Evolutionary conservation across 1,140 invertebrate genomes (phyloP).

Genomic region (Drosophila pectinifera): DNA sequence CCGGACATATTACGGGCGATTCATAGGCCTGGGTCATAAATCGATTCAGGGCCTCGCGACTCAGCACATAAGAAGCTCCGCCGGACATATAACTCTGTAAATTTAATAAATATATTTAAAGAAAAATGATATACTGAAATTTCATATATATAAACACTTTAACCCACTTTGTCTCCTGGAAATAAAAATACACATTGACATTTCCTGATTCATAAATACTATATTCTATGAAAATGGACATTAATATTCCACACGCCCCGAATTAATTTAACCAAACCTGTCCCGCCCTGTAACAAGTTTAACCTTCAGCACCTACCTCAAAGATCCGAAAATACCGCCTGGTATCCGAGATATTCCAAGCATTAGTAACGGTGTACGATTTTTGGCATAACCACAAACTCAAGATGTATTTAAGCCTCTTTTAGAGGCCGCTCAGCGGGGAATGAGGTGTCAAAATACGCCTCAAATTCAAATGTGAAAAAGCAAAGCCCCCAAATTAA

Average conservation of each 20-base stretch:
- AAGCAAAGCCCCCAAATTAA: constrained; percentile 29
- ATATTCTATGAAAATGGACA: constrained; percentile 2
- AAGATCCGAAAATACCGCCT: constrained; percentile 21
- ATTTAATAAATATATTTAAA: background rate
- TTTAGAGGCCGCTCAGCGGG: constrained; percentile 40
- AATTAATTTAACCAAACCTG: constrained; percentile 19
- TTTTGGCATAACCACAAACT: constrained; percentile 44
- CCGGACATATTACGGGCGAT: constrained; percentile 89
- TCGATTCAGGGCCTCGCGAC: constrained; percentile 89
- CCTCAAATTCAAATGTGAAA: constrained; percentile 38
- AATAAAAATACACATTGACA: background rate
- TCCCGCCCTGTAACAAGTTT: constrained; percentile 1
- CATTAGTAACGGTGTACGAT: constrained; percentile 45
- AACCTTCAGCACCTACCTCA: constrained; percentile 27
- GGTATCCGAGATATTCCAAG: background rate
- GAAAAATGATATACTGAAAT: too few relatives aligned
- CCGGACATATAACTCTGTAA: constrained; percentile 97
- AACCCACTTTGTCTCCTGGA: too few relatives aligned
- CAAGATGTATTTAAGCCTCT: constrained; percentile 36
- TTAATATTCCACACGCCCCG: constrained; percentile 27
- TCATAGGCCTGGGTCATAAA: constrained; percentile 91
- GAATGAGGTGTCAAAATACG: constrained; percentile 59
- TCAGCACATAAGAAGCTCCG: constrained; percentile 96
- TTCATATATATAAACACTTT: too few relatives aligned
- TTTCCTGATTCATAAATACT: too few relatives aligned